These are phyloP conservation scores for Brachionus koreanus DNA, from an alignment of 1,140 invertebrate genomes.

Conservation along the genomic window DNA sequence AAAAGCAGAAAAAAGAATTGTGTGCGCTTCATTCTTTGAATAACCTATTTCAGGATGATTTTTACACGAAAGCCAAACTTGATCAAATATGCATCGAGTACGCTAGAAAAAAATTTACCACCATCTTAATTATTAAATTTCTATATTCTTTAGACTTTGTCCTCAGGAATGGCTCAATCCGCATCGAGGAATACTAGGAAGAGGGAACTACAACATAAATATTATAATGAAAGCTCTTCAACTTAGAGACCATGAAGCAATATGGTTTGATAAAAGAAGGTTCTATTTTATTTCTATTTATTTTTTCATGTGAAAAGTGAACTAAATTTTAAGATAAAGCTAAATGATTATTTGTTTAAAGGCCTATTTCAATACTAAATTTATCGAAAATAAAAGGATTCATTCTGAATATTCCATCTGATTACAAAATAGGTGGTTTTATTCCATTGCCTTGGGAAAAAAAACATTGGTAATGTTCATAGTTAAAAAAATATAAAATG, in stretches of 20 bases:
- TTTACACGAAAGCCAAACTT: conserved; percentile 77
- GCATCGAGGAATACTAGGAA: conserved; percentile 81
- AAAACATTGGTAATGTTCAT: conserved; percentile 89
- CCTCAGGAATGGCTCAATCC: conserved; percentile 68
- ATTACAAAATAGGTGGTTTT: conserved; percentile 75
- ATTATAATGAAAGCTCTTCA: conserved; percentile 90
- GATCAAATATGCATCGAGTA: conserved; percentile 74
- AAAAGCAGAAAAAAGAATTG: conserved; percentile 70
- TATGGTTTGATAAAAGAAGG: conserved; percentile 97
- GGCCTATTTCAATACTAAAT: conserved; percentile 74
- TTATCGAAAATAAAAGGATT: conserved; percentile 78
- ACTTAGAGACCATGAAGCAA: conserved; percentile 73
- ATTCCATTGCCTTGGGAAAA: conserved; percentile 74
- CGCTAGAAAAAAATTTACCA: background rate
- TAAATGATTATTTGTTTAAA: conserved; percentile 58
- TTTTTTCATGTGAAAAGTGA: background rate
- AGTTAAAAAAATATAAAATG: too few species aligned
- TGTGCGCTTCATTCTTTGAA: conserved; percentile 91
- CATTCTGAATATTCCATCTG: conserved; percentile 82
- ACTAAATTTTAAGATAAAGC: background rate
- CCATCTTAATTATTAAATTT: background rate
- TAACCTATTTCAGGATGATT: conserved; percentile 81
- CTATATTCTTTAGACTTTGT: background rate
- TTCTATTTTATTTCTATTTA: conserved; percentile 54
- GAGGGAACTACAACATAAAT: conserved; percentile 97